Conservation (phyloP, 2,113 vertebrate species). For the Eublepharis macularius region DNA sequence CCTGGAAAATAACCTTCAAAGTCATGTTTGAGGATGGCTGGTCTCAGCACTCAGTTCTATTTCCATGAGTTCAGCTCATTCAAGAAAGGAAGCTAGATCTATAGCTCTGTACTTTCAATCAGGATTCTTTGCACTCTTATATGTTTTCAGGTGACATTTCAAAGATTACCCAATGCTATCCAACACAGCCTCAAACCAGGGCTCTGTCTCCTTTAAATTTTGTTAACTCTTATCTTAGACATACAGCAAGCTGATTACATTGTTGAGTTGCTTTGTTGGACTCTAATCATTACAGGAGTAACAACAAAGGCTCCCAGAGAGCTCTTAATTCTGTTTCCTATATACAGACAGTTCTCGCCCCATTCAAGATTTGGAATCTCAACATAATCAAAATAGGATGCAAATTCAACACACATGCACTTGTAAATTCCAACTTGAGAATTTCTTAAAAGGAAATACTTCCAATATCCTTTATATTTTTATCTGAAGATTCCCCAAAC, state of each 20-base stretch:
- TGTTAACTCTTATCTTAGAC: neutral
- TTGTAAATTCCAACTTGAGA: neutral
- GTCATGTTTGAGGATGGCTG: no score
- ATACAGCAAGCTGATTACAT: neutral
- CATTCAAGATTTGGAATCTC: neutral
- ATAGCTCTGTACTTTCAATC: no score
- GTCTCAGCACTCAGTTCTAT: no score
- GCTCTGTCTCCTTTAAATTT: neutral
- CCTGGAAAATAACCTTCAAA: no score
- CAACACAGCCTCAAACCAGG: neutral
- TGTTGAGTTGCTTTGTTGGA: neutral
- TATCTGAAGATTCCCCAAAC: conserved; percentile 1
- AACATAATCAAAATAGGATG: neutral
- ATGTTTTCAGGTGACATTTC: no score
- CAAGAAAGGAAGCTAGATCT: no score
- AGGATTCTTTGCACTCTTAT: no score
- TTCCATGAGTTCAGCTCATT: no score
- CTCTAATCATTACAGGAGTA: no score
- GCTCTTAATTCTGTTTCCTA: neutral
- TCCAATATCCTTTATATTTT: neutral
- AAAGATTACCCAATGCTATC: neutral
- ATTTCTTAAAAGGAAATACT: neutral
- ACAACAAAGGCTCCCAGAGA: neutral
- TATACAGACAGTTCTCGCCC: neutral
- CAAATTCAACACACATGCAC: neutral